phyloP scores from a whole-genome alignment of 2,888 invertebrate genomes.

The Thera obeliscata region DNA sequence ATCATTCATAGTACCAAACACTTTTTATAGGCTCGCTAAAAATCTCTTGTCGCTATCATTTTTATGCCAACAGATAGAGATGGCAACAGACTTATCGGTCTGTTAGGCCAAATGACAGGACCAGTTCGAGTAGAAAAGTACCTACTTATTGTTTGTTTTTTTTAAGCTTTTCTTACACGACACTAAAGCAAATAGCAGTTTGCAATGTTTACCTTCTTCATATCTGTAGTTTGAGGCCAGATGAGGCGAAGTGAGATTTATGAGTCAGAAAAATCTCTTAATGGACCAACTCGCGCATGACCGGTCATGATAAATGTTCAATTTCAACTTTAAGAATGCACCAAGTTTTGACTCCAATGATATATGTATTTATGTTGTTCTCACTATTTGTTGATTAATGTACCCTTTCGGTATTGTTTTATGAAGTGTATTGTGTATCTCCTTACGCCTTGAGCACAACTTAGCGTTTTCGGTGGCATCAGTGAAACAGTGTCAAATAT shows the following conservation, averaged over 20 bases:
- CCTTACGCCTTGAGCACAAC: no score
- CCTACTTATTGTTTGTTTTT: background rate
- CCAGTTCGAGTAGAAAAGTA: no score
- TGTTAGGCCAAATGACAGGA: no score
- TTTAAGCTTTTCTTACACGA: conserved; percentile 12
- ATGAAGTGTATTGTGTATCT: conserved; percentile 23
- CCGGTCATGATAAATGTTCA: conserved; percentile 81
- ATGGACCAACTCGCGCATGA: conserved; percentile 80
- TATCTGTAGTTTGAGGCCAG: conserved; percentile 76
- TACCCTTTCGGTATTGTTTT: conserved; percentile 37
- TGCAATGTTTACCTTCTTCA: conserved; percentile 64
- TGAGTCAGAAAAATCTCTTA: conserved; percentile 83
- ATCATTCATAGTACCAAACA: no score
- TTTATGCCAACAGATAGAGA: no score
- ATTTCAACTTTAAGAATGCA: conserved; percentile 81
- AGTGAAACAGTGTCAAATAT: no score
- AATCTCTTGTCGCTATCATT: no score
- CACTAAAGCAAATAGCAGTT: conserved; percentile 47
- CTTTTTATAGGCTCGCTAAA: no score
- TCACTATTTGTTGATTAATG: conserved; percentile 64
- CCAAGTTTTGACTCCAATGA: conserved; percentile 80
- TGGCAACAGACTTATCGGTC: no score
- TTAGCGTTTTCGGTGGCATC: no score
- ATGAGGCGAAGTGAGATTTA: conserved; percentile 83
- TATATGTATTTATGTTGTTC: conserved; percentile 73